Evolutionary conservation across 1,140 invertebrate species (phyloP), one percentile per base, ranked within the genome.

Genomic region (Hesperophylax magnus): DNA sequence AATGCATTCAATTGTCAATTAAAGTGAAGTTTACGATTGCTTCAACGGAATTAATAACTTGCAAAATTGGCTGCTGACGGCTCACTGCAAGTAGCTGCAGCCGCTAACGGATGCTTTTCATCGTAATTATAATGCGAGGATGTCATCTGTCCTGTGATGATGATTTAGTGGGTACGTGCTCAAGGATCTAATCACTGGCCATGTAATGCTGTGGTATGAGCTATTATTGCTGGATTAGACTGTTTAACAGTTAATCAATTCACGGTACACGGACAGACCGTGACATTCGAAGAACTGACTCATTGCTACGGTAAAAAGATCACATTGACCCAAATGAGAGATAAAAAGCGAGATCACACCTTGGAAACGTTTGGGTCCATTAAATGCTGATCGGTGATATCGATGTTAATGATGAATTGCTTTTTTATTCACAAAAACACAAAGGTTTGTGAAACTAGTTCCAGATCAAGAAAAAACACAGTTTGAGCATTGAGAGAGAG

Each of bases 331-430:
- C 17, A 67, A 67, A 27, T 67, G 63, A 24, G 2, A n/a, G 63
- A 67, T 27, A 34, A 67, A 58, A 67, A 67, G 63, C 31, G 27
- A 67, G 63, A 67, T 67, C 63, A 17, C 22, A 67, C 63, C 63
- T 67, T 31, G 63, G 31, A 34, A 67, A 27, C 31, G 63, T 8
- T 34, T 31, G 63, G 63, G 11, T 67, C 58, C 24, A 61, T 61
- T 58, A 58, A 18, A 2, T 11, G 8, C 39, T 47, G 39, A 47
- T 47, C 39, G 14, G 14, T 14, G 39, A 47, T 14, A 47, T 47
- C 11, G 14, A 47, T 1, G 14, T 47, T 47, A 14, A 47, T 47
- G 39, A 47, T 47, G 39, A 47, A 47, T 47, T 14, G 39, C 9
- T 47, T 47, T 34, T 47, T 47, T 47, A 47, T 14, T 47, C 11